Evolutionary conservation across 2,888 invertebrate genomes (phyloP).

Genomic region (Drepana falcataria): DNA sequence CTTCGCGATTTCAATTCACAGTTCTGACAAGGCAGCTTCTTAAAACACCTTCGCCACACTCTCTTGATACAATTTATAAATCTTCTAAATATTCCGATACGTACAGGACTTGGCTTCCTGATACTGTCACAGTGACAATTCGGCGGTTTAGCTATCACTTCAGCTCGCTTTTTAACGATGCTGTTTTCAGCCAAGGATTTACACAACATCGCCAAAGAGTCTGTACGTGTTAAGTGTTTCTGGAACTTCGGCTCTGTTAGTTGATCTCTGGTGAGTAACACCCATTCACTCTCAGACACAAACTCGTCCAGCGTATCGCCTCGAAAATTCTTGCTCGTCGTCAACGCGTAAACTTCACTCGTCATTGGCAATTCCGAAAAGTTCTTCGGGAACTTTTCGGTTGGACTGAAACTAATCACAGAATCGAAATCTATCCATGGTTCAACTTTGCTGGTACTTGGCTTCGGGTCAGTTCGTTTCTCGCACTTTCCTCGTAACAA

Average conservation of each 20-base stretch:
- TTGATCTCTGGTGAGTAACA: conserved; percentile 49
- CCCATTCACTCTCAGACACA: conserved; percentile 63
- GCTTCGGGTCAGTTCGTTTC: conserved; percentile 49
- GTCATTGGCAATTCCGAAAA: conserved; percentile 22
- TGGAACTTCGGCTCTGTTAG: conserved; percentile 57
- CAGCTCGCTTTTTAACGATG: conserved; percentile 27
- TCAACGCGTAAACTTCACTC: conserved; percentile 54
- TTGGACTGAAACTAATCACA: conserved; percentile 19
- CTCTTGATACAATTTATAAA: conserved; percentile 21
- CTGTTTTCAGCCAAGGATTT: conserved; percentile 38
- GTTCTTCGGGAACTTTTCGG: conserved; percentile 15
- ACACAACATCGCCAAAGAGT: conserved; percentile 47
- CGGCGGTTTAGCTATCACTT: conserved; percentile 48
- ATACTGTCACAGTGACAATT: conserved; percentile 54
- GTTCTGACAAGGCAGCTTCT: conserved; percentile 16
- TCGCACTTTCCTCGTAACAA: conserved; percentile 77
- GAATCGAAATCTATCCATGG: conserved; percentile 31
- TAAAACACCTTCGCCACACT: conserved; percentile 28
- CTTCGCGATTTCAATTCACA: neutral
- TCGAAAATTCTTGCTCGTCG: conserved; percentile 60
- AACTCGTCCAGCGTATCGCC: conserved; percentile 50
- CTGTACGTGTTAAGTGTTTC: conserved; percentile 38
- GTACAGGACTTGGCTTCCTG: conserved; percentile 21
- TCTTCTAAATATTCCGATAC: conserved; percentile 27
- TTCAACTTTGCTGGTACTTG: conserved; percentile 22